These are phyloP conservation scores for Aquatica leii DNA, from an alignment of 2,888 invertebrate species.

Conservation along the genomic window DNA sequence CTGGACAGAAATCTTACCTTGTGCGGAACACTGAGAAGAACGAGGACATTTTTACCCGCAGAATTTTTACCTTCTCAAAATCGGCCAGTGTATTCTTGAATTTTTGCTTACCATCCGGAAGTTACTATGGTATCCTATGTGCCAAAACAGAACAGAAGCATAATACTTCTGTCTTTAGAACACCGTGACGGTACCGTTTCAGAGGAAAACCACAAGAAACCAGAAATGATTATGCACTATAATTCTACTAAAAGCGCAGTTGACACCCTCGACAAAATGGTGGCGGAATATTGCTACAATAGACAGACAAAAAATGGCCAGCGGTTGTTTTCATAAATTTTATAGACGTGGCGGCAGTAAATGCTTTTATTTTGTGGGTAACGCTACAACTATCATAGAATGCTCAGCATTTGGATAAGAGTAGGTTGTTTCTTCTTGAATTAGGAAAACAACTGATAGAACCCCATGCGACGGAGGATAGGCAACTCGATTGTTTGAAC, in stretches of 20 bases:
- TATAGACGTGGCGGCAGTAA: too few relatives aligned
- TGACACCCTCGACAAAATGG: background rate
- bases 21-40: background rate
- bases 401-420: too few relatives aligned
- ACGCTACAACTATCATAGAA: too few relatives aligned
- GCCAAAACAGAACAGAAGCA: background rate
- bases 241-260: conserved; percentile 9
- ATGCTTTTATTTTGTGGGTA: too few relatives aligned
- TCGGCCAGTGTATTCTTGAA: background rate
- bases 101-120: background rate
- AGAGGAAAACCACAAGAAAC: conserved; percentile 4
- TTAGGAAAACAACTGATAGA: too few relatives aligned
- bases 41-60: background rate
- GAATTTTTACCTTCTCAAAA: background rate
- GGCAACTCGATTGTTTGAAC: too few relatives aligned
- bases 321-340: too few relatives aligned
- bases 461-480: too few relatives aligned
- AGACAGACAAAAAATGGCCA: too few relatives aligned
- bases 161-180: background rate
- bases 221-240: conserved; percentile 1
- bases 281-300: too few relatives aligned
- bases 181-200: conserved; percentile 2
- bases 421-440: too few relatives aligned
- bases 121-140: background rate
- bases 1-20: background rate